Evolutionary conservation across 2,113 vertebrate species (phyloP), one percentile per base, ranked within the genome.

Genomic region (Cervus canadensis): DNA sequence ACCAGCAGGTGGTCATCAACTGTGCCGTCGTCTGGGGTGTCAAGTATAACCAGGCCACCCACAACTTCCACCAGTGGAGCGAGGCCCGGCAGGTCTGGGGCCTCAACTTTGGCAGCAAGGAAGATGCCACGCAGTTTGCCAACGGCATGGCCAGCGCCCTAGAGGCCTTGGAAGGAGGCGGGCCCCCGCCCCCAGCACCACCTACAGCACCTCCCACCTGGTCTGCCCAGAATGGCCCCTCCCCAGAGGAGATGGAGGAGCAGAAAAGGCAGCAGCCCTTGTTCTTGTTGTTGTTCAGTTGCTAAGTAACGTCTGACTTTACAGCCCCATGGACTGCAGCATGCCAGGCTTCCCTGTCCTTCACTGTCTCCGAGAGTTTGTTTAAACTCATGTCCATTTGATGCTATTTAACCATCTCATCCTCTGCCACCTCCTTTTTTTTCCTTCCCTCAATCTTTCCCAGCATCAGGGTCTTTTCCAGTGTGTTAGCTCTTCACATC

Each of bases 1-100:
- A 99, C 97, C 99, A 99, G 96, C 99, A 99, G 99, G 99, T 99
- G 98, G 99, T 99, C 84, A 99, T 99, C 96, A 99, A 99, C 98
- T 99, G 99, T 98, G 99, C 99, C 36, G 99, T 99, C 0, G 56
- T 98, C 60, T 99, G 98, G 97, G 99, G 99, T 36, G 98, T 99
- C 95, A 99, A 99, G 97, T 99, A 99, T 94, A 99, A 99, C 98
- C 99, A 99, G 98, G 99, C 99, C 93, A 99, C 99, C 0, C 98
- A 99, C 82, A 99, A 99, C 96, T 99, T 99, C 97, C 99, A 99
- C 97, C 99, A 99, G 98, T 99, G 99, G 99, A 98, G 99, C 0
- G 99, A 99, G 1, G 99, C 99, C 30, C 99, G 99, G 14, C 99
- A 99, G 98, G 99, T 99, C 76, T 99, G 99, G 99, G 99, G 99